phyloP scores from a whole-genome alignment of 1,140 invertebrate genomes.

The Aricia agestis region DNA sequence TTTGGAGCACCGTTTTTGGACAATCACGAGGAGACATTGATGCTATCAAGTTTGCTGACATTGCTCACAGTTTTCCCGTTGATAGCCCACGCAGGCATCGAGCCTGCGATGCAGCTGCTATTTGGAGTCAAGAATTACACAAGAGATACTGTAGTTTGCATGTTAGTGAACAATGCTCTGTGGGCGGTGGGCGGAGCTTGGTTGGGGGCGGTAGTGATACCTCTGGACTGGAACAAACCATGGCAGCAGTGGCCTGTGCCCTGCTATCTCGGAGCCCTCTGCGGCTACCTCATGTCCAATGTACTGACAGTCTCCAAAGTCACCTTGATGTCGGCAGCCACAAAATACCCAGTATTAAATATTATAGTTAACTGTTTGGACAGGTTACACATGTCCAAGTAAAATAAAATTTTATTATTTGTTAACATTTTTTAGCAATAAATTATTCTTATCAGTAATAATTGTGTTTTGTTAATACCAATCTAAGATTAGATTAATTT shows the following conservation, averaged over 20 bases:
- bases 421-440: neutral
- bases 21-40: constrained; percentile 83
- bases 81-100: constrained; percentile 78
- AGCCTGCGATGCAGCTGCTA: constrained; percentile 75
- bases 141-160: constrained; percentile 74
- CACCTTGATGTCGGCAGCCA: constrained; percentile 45
- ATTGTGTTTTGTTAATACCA: too few relatives aligned
- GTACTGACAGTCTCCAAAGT: constrained; percentile 73
- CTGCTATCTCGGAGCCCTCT: constrained; percentile 82
- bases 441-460: too few relatives aligned
- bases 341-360: constrained; percentile 53
- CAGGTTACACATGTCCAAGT: constrained; percentile 48
- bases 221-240: constrained; percentile 93
- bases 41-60: constrained; percentile 81
- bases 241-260: constrained; percentile 93
- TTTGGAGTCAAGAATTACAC: constrained; percentile 70
- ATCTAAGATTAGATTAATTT: too few relatives aligned
- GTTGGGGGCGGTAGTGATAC: constrained; percentile 91
- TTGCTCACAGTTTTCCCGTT: constrained; percentile 81
- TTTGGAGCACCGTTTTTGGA: constrained; percentile 84
- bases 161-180: constrained; percentile 78
- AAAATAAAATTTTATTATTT: constrained; percentile 17
- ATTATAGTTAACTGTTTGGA: constrained; percentile 54
- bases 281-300: constrained; percentile 79
- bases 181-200: constrained; percentile 88